Evolutionary conservation across 2,888 invertebrate genomes (phyloP).

Genomic region (Trilocha varians): DNA sequence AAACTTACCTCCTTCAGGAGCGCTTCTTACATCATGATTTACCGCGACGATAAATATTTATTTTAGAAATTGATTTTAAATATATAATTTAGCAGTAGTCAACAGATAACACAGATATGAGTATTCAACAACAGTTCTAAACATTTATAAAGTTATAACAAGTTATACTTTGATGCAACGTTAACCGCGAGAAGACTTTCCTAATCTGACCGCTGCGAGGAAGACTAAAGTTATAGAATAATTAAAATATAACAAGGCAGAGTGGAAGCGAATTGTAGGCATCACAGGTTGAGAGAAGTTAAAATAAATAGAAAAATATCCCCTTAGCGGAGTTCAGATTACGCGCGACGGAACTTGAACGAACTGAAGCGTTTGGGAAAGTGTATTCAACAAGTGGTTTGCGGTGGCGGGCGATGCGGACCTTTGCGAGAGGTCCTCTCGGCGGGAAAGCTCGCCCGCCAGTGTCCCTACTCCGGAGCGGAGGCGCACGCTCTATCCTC

Average conservation of each 20-base stretch:
- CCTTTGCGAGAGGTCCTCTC: conserved; percentile 40
- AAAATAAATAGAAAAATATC: conserved; percentile 15
- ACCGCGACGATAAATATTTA: conserved; percentile 41
- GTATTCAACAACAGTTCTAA: conserved; percentile 64
- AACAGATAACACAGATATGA: conserved; percentile 70
- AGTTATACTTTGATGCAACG: conserved; percentile 40
- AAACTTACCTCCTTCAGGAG: conserved; percentile 36
- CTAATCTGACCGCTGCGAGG: conserved; percentile 54
- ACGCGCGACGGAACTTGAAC: conserved; percentile 42
- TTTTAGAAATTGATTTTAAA: conserved; percentile 46
- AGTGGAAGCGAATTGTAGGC: conserved; percentile 51
- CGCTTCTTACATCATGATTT: conserved; percentile 30
- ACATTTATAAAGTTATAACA: conserved; percentile 66
- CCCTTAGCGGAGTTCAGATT: conserved; percentile 22
- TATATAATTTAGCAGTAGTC: conserved; percentile 54
- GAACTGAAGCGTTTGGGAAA: conserved; percentile 40
- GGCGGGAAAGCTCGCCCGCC: conserved; percentile 68
- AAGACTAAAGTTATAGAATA: conserved; percentile 44
- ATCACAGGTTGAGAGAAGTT: conserved; percentile 44
- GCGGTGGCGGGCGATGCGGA: conserved; percentile 49
- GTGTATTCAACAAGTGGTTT: conserved; percentile 65
- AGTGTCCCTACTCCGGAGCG: conserved; percentile 43
- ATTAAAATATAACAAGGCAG: conserved; percentile 35
- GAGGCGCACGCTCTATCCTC: conserved; percentile 25
- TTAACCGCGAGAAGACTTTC: conserved; percentile 36